Conservation (phyloP, 1,140 invertebrate species). For the Ostrea denselamellosa region DNA sequence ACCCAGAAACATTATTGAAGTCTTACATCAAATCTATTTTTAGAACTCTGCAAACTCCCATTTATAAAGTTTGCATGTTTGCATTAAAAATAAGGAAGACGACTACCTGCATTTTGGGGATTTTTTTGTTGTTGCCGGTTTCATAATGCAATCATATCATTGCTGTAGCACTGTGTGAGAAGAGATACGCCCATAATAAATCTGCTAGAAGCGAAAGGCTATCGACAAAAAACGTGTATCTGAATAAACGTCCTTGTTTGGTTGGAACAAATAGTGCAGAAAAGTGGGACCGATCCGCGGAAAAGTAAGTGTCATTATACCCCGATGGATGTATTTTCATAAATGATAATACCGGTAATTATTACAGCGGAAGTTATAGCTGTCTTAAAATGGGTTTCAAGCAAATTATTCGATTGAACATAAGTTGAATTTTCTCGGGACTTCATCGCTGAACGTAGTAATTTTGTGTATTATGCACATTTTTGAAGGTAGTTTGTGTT, state of each 20-base stretch:
- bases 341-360: neutral
- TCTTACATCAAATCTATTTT: constrained; percentile 1
- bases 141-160: neutral
- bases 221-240: neutral
- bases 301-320: neutral
- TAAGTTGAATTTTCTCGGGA: neutral
- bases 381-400: neutral
- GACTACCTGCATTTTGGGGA: neutral
- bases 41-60: neutral
- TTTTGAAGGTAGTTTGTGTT: neutral
- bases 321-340: neutral
- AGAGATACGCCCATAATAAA: neutral
- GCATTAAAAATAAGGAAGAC: neutral
- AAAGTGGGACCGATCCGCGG: neutral
- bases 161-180: neutral
- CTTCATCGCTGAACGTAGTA: neutral
- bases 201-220: neutral
- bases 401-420: neutral
- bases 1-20: constrained; percentile 6
- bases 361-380: neutral
- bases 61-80: neutral
- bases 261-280: neutral
- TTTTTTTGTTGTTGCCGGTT: neutral
- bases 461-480: neutral
- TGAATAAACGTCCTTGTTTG: constrained; percentile 11